Conservation (phyloP, 1,140 invertebrate genomes). For the Drosophila sp. region DNA sequence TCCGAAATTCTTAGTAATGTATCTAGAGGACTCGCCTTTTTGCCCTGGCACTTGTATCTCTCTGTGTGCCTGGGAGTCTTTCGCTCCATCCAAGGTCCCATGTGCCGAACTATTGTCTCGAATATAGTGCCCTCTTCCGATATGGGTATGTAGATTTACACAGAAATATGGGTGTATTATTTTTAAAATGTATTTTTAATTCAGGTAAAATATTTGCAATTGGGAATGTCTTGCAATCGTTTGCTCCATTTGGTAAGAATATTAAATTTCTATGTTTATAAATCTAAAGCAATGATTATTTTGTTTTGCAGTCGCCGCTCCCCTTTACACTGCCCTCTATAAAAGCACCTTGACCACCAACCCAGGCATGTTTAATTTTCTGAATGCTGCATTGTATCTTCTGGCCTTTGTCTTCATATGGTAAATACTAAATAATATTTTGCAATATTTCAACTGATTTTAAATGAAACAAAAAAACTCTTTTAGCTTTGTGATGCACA, state of each 20-base stretch:
- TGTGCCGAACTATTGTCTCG: slow-evolving; percentile 86
- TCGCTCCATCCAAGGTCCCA: slow-evolving; percentile 85
- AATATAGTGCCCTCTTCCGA: slow-evolving; percentile 87
- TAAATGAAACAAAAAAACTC: slow-evolving; percentile 5
- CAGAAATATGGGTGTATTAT: not conserved
- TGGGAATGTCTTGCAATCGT: slow-evolving; percentile 86
- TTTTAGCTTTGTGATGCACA: slow-evolving; percentile 62
- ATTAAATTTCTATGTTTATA: not conserved
- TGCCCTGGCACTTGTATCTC: slow-evolving; percentile 87
- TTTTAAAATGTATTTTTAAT: not conserved
- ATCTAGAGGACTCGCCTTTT: slow-evolving; percentile 84
- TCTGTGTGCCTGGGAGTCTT: slow-evolving; percentile 84
- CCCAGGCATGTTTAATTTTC: slow-evolving; percentile 85
- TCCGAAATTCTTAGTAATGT: slow-evolving; percentile 83
- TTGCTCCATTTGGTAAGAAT: slow-evolving; percentile 83
- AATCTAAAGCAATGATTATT: not conserved
- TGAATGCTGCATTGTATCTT: slow-evolving; percentile 83
- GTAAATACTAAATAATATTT: slow-evolving; percentile 75
- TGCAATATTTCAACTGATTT: not conserved
- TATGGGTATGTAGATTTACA: slow-evolving; percentile 84
- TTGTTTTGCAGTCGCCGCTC: slow-evolving; percentile 83
- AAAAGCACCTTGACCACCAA: slow-evolving; percentile 83
- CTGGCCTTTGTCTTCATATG: slow-evolving; percentile 82
- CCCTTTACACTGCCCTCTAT: slow-evolving; percentile 87
- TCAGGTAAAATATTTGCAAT: slow-evolving; percentile 87